These are phyloP conservation scores for Acestrorhynchus altus DNA, from an alignment of 2,797 vertebrate species.

Conservation along the genomic window DNA sequence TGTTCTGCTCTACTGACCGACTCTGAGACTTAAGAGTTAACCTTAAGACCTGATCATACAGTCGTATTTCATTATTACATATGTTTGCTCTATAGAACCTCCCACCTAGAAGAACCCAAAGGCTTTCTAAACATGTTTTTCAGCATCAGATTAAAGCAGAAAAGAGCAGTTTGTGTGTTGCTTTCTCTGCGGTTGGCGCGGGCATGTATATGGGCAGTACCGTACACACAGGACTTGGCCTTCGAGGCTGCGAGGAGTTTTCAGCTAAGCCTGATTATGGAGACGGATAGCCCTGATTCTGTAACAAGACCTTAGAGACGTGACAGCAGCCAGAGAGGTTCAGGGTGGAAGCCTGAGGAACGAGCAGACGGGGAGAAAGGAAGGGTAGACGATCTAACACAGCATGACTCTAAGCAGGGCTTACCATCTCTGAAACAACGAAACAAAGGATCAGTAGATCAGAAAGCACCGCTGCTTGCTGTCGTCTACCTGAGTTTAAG, in stretches of 20 bases:
- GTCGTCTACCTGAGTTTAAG: background rate
- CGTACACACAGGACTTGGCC: constrained; percentile 19
- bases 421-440: constrained; percentile 43
- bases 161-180: background rate
- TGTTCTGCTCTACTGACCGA: too few species aligned
- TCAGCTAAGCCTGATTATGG: constrained; percentile 48
- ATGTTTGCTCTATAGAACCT: too few species aligned
- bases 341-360: constrained; percentile 5
- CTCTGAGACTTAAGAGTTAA: too few species aligned
- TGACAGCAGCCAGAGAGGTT: constrained; percentile 33
- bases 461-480: constrained; percentile 3
- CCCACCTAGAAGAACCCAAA: background rate
- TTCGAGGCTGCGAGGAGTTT: constrained; percentile 38
- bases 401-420: constrained; percentile 1
- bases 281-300: constrained; percentile 56
- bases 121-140: background rate
- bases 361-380: background rate
- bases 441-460: constrained; percentile 34
- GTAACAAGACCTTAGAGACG: constrained; percentile 63
- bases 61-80: too few species aligned
- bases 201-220: background rate
- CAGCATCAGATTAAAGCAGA: background rate
- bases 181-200: background rate
- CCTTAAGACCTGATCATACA: too few species aligned
- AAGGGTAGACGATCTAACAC: background rate